Evolutionary conservation across 2,797 vertebrate species (phyloP).

Genomic region (Ceryle rudis): DNA sequence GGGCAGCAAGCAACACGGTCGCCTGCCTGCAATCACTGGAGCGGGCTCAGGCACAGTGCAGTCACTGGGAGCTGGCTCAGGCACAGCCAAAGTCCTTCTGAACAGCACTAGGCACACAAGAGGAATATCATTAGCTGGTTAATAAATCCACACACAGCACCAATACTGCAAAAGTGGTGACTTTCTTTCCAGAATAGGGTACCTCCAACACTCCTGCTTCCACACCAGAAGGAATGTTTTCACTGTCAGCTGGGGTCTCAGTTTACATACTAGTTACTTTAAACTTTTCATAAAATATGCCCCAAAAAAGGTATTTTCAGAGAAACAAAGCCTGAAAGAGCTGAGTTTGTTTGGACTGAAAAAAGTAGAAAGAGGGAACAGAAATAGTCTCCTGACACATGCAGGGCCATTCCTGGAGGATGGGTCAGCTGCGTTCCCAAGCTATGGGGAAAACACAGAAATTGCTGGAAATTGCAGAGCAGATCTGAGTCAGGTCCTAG

Average conservation of each 20-base stretch:
- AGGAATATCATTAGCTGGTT: not conserved
- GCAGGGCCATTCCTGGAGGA: not conserved
- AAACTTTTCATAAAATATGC: not conserved
- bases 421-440: rapidly evolving
- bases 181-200: not conserved
- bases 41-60: not conserved
- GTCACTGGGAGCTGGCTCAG: not conserved
- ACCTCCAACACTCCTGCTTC: not conserved
- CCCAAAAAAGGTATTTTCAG: not conserved
- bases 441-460: not conserved
- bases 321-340: not conserved
- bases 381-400: not conserved
- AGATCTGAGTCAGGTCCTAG: not conserved
- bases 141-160: not conserved
- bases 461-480: not conserved
- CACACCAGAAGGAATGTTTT: not conserved
- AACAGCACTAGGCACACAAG: not conserved
- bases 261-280: not conserved
- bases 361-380: not conserved
- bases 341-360: not conserved
- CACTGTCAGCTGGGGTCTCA: not conserved
- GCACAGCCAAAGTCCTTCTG: not conserved
- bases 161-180: not conserved
- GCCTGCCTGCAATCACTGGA: rapidly evolving
- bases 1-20: not conserved